These are phyloP conservation scores for Pseudomyrmex dendroicus DNA, from an alignment of 1,140 invertebrate genomes.

Conservation along the genomic window DNA sequence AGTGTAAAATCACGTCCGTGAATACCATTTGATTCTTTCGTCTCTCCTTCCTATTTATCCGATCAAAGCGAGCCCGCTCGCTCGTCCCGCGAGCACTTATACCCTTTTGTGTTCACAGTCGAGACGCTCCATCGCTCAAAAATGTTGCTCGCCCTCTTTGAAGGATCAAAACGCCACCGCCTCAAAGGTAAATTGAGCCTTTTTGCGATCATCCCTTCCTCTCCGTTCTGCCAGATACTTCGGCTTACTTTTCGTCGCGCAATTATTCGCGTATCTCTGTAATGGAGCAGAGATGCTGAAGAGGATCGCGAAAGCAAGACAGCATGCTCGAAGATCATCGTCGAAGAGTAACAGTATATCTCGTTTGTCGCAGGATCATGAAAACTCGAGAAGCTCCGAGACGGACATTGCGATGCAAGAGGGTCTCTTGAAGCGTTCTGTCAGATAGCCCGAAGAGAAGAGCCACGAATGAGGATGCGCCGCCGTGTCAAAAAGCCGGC, in stretches of 20 bases:
- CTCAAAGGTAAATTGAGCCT: slow-evolving; percentile 74
- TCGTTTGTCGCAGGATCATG: slow-evolving; percentile 40
- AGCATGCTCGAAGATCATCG: slow-evolving; percentile 33
- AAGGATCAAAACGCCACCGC: slow-evolving; percentile 64
- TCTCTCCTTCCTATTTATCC: slow-evolving; percentile 53
- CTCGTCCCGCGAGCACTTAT: slow-evolving; percentile 50
- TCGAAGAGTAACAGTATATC: slow-evolving; percentile 25
- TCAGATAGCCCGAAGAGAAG: neutral
- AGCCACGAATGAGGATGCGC: neutral
- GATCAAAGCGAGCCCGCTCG: slow-evolving; percentile 20
- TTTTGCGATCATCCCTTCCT: slow-evolving; percentile 31
- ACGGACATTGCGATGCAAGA: neutral
- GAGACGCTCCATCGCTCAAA: slow-evolving; percentile 55
- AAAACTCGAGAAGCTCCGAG: slow-evolving; percentile 31
- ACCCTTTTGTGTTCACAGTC: slow-evolving; percentile 68
- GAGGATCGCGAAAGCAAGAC: slow-evolving; percentile 9
- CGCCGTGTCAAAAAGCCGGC: slow-evolving; percentile 32
- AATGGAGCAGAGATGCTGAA: slow-evolving; percentile 34
- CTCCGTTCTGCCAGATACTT: slow-evolving; percentile 10
- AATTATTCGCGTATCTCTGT: slow-evolving; percentile 55
- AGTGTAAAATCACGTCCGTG: slow-evolving; percentile 52
- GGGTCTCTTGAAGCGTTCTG: neutral
- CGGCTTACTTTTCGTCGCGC: slow-evolving; percentile 49
- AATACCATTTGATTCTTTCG: slow-evolving; percentile 58
- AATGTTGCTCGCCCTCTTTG: slow-evolving; percentile 67